Evolutionary conservation across 2,797 vertebrate genomes (phyloP).

Genomic region (Salarias fasciatus): DNA sequence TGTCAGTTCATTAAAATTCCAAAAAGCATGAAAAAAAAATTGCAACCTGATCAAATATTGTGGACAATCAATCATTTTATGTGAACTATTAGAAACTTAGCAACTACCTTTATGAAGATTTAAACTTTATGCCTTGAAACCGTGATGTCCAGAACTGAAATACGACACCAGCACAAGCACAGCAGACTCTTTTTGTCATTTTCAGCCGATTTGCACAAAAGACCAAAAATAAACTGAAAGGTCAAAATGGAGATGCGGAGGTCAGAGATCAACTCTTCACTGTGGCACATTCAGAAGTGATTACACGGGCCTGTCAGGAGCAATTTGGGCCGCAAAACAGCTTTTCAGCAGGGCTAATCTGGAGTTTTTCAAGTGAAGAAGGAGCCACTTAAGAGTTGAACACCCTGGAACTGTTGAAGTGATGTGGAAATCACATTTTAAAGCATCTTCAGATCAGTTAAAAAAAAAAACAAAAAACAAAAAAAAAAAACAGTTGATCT

Average conservation of each 20-base stretch:
- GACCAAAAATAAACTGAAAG: constrained; percentile 53
- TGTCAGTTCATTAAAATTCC: no score
- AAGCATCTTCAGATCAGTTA: background rate
- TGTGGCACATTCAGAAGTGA: constrained; percentile 43
- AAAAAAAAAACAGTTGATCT: background rate
- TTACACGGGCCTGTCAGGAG: constrained; percentile 38
- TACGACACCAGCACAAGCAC: background rate
- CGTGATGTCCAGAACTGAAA: no score
- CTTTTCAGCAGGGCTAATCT: background rate
- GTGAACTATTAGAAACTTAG: no score
- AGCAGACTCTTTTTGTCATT: constrained; percentile 19
- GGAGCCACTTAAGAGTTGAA: background rate
- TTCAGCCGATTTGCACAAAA: constrained; percentile 27
- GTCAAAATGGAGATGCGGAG: constrained; percentile 46
- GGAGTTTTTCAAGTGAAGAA: constrained; percentile 20
- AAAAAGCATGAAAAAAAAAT: no score
- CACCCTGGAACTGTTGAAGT: constrained; percentile 1
- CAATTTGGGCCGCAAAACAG: constrained; percentile 18
- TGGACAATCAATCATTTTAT: no score
- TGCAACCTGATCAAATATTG: no score
- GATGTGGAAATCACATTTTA: background rate
- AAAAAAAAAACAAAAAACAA: background rate
- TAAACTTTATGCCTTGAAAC: no score
- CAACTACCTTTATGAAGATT: no score
- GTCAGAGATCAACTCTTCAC: constrained; percentile 49